phyloP scores from a whole-genome alignment of 2,797 vertebrate genomes.

The Protosalanx chinensis region DNA sequence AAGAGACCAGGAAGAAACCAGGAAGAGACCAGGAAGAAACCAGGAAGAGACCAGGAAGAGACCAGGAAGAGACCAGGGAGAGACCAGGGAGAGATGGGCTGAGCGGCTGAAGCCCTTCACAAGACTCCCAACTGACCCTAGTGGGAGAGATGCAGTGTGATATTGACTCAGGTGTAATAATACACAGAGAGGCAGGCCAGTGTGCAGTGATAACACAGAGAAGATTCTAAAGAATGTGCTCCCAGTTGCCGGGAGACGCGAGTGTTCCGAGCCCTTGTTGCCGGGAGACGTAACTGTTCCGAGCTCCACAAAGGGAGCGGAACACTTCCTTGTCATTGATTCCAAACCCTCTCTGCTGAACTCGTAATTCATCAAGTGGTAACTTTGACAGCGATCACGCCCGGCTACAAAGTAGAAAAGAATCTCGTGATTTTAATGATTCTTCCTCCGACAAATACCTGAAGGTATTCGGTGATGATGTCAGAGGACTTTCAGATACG shows the following conservation, averaged over 20 bases:
- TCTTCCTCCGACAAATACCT: background rate
- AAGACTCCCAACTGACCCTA: conserved; percentile 64
- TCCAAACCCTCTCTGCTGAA: background rate
- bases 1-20: conserved; percentile 20
- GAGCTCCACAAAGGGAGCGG: conserved; percentile 61
- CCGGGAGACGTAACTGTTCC: conserved; percentile 59
- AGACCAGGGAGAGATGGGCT: conserved; percentile 24
- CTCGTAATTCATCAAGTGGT: background rate
- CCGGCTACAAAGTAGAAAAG: background rate
- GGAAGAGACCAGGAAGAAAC: conserved; percentile 18
- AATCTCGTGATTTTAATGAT: background rate
- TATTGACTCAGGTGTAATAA: conserved; percentile 97
- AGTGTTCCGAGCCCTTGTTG: conserved; percentile 56
- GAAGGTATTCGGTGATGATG: background rate
- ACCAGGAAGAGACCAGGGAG: conserved; percentile 22
- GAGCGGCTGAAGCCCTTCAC: conserved; percentile 39
- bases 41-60: conserved; percentile 21
- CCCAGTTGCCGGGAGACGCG: conserved; percentile 67
- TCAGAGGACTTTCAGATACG: background rate
- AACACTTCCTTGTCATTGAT: conserved; percentile 22
- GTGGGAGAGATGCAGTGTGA: conserved; percentile 74
- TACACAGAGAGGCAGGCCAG: conserved; percentile 75
- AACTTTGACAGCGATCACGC: background rate
- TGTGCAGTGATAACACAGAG: conserved; percentile 83
- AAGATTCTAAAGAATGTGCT: conserved; percentile 85